Conservation (phyloP, 1,140 invertebrate species). For the Calycopis cecrops region DNA sequence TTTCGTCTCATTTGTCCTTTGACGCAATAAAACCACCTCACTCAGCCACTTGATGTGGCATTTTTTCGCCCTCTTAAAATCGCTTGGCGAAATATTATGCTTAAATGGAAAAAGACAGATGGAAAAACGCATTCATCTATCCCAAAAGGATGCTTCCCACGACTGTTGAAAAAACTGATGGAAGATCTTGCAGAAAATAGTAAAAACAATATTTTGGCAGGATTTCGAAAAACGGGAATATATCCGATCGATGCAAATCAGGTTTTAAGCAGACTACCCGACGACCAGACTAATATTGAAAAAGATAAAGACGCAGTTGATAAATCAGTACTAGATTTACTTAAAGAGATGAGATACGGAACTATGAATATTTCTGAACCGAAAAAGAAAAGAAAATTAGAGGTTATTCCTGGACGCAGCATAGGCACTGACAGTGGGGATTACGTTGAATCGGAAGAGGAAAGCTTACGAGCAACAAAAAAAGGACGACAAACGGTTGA, state of each 20-base stretch:
- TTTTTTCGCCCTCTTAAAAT: constrained; percentile 22
- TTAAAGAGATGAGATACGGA: constrained; percentile 28
- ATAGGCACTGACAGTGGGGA: constrained; percentile 11
- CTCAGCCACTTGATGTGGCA: constrained; percentile 20
- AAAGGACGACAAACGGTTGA: no score
- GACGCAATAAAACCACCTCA: constrained; percentile 21
- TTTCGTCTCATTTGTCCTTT: constrained; percentile 20
- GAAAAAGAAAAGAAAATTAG: constrained; percentile 23
- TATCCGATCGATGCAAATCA: constrained; percentile 16
- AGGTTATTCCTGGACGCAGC: constrained; percentile 13
- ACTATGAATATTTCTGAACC: constrained; percentile 17
- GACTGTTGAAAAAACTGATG: constrained; percentile 21
- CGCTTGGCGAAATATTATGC: constrained; percentile 21
- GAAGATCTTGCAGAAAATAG: constrained; percentile 21
- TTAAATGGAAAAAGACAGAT: constrained; percentile 19
- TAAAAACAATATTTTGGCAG: constrained; percentile 21
- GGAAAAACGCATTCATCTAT: constrained; percentile 9
- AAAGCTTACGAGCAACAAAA: background rate
- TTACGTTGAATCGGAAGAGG: constrained; percentile 16
- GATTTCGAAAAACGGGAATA: constrained; percentile 30
- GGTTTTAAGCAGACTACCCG: constrained; percentile 21
- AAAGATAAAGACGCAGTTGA: constrained; percentile 21
- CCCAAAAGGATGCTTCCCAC: constrained; percentile 28
- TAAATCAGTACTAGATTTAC: constrained; percentile 22
- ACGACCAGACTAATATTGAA: background rate